Evolutionary conservation across 2,888 invertebrate species (phyloP).

Genomic region (Heteropelma amictum): DNA sequence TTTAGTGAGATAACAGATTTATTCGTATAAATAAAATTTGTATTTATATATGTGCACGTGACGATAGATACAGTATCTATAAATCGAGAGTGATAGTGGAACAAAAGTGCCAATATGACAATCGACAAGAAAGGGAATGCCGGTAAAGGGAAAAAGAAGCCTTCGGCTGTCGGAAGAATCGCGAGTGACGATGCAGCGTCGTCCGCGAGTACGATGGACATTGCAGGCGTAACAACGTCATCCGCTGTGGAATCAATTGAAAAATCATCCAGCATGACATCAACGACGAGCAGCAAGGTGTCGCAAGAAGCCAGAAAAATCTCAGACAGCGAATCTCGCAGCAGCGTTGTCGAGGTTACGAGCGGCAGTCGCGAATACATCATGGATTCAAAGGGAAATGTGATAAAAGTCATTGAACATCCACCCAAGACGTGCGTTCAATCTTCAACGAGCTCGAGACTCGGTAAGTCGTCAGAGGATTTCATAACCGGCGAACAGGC

Average conservation of each 20-base stretch:
- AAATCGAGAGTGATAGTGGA: constrained; percentile 21
- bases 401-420: constrained; percentile 67
- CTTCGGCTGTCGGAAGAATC: constrained; percentile 40
- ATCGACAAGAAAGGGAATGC: constrained; percentile 59
- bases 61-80: neutral
- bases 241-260: constrained; percentile 42
- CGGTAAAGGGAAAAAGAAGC: constrained; percentile 56
- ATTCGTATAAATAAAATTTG: constrained; percentile 4
- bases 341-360: constrained; percentile 68
- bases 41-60: neutral
- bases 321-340: constrained; percentile 65
- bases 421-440: constrained; percentile 59
- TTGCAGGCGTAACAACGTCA: constrained; percentile 55
- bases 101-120: constrained; percentile 58
- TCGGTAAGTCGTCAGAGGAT: constrained; percentile 63
- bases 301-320: constrained; percentile 67
- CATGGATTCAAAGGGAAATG: constrained; percentile 71
- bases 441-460: constrained; percentile 48
- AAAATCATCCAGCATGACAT: constrained; percentile 53
- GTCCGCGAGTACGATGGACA: constrained; percentile 36
- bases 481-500: constrained; percentile 65
- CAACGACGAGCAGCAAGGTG: constrained; percentile 64
- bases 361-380: constrained; percentile 69
- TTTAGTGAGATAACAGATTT: neutral
- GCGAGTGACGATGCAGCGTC: constrained; percentile 39